Evolutionary conservation across 1,140 invertebrate species (phyloP), one percentile per base, ranked within the genome.

Genomic region (Homarus americanus): DNA sequence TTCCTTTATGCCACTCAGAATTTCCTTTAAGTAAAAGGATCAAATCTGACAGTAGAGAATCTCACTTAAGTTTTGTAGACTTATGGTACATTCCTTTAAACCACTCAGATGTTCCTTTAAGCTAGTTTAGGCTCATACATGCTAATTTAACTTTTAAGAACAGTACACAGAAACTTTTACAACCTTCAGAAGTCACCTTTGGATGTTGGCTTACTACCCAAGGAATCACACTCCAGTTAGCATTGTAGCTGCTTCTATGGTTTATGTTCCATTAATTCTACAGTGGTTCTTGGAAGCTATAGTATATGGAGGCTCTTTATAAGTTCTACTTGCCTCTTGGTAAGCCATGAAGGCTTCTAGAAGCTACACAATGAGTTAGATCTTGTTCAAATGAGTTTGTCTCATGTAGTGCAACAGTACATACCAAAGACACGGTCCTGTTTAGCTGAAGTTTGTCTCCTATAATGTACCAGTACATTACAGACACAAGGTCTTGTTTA

Each of bases 271-370:
- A 69, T 32, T 69, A 69, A 32, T 69, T 28, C 63, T 28, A 69
- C 63, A 69, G 24, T 32, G 7, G 63, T 69, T 69, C 63, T 32
- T 69, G 63, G 63, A 69, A 69, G 63, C 63, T 69, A 69, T 32
- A 9, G n/a, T 69, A 69, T 32, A 32, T 7, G 32, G n/a, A 69
- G 63, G 63, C 63, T 69, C 63, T 10, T n/a, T 49, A 15, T 49
- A 69, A 9, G 63, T 32, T 69, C 63, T 69, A 69, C 58, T 20
- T 20, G 24, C 4, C 58, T 20, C 24, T 20, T 63, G n/a, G 24
- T 24, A 24, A 32, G n/a, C 63, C n/a, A 69, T 69, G n/a, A 32
- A 69, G 63, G n/a, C 17, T 69, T 28, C 63, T 69, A 32, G 5
- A 32, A 32, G 24, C 63, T 69, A 69, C n/a, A 69, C 63, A 69